Percentiles rank a stretch among this genome's conserved stretches.
phyloP scores from a whole-genome alignment of 1,140 invertebrate genomes.

The Lepidotrigona ventralis region DNA sequence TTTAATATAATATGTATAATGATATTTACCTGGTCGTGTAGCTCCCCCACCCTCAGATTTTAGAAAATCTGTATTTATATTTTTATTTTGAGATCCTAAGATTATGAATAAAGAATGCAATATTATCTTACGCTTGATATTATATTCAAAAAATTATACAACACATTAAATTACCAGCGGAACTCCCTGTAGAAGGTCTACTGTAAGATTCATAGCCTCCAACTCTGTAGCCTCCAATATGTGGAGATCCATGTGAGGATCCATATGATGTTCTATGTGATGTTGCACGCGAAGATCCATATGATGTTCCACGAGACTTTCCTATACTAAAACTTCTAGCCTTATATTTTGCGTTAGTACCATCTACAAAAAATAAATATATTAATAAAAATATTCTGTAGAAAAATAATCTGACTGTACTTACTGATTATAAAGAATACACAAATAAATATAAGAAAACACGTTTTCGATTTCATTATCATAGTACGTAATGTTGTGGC shows the following conservation, averaged over 20 bases:
- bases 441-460: slow-evolving; percentile 38
- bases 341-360: not conserved
- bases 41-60: slow-evolving; percentile 52
- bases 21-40: slow-evolving; percentile 52
- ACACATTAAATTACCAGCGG: not conserved
- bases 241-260: too few species aligned
- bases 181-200: not conserved
- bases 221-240: not conserved
- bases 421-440: slow-evolving; percentile 27
- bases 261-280: not conserved
- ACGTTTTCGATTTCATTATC: slow-evolving; percentile 36
- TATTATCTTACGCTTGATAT: not conserved
- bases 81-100: slow-evolving; percentile 35
- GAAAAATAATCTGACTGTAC: slow-evolving; percentile 5
- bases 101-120: slow-evolving; percentile 9
- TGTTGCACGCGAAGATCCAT: too few species aligned
- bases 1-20: not conserved
- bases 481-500: too few species aligned
- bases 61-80: slow-evolving; percentile 53
- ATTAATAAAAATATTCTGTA: slow-evolving; percentile 11
- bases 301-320: not conserved
- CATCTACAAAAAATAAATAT: not conserved
- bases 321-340: not conserved
- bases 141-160: not conserved
- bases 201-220: too few species aligned